Evolutionary conservation across 1,140 invertebrate species (phyloP).

Genomic region (Eupeodes corollae): DNA sequence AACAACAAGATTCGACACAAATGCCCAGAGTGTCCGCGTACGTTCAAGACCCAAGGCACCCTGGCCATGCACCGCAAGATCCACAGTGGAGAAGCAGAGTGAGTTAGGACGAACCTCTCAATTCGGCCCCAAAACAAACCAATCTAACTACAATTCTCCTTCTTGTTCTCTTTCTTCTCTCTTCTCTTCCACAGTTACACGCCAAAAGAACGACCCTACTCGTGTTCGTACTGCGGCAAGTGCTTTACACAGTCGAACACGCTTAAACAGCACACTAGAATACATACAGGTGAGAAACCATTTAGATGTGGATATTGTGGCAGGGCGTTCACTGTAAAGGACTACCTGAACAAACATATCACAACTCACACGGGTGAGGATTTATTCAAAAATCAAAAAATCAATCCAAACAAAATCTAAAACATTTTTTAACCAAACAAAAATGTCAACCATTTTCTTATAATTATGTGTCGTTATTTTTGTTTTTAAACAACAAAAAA

Average conservation of each 20-base stretch:
- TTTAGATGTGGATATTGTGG: constrained; percentile 39
- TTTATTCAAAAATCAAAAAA: too few relatives aligned
- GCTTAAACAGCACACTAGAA: constrained; percentile 38
- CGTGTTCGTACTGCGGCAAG: constrained; percentile 56
- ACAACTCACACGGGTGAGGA: constrained; percentile 37
- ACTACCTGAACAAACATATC: constrained; percentile 39
- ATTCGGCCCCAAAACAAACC: background rate
- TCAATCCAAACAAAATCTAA: too few relatives aligned
- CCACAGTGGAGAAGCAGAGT: constrained; percentile 38
- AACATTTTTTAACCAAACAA: too few relatives aligned
- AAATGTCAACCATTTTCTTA: too few relatives aligned
- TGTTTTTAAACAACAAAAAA: too few relatives aligned
- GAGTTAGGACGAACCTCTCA: constrained; percentile 13
- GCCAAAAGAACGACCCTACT: constrained; percentile 43
- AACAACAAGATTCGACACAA: constrained; percentile 31
- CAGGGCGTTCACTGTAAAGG: constrained; percentile 38
- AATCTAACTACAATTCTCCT: constrained; percentile 2
- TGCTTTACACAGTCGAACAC: constrained; percentile 51
- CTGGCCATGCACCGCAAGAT: constrained; percentile 35
- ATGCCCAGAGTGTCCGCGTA: constrained; percentile 34
- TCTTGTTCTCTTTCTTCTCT: constrained; percentile 7
- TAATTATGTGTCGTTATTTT: too few relatives aligned
- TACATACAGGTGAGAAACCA: constrained; percentile 39
- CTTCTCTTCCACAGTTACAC: constrained; percentile 22
- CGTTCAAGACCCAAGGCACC: constrained; percentile 33